Conservation (phyloP, 2,113 vertebrate genomes). For the Cebus imitator region DNA sequence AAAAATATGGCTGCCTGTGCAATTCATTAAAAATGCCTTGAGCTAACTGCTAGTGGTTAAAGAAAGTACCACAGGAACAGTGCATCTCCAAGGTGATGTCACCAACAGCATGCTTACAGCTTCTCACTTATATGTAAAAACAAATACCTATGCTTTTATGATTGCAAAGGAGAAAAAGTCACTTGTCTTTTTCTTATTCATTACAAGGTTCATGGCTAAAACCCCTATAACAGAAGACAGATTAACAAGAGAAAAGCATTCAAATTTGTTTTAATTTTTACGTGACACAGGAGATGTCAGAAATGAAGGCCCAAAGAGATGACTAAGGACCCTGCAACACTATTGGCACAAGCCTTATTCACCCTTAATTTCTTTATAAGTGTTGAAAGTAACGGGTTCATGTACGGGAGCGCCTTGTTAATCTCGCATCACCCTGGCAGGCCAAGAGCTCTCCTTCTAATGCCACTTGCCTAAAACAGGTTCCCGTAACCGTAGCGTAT, state of each 20-base stretch:
- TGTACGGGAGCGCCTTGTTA: too few species aligned
- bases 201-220: neutral
- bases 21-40: neutral
- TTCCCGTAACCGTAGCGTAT: too few species aligned
- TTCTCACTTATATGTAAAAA: neutral
- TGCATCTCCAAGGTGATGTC: neutral
- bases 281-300: neutral
- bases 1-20: neutral
- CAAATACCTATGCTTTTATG: neutral
- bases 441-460: too few species aligned
- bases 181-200: neutral
- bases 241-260: neutral
- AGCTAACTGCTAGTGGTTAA: neutral
- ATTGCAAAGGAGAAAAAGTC: neutral
- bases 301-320: neutral
- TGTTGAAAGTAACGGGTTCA: too few species aligned
- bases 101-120: neutral
- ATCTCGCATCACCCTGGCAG: too few species aligned
- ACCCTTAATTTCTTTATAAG: too few species aligned
- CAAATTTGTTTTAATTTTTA: neutral
- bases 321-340: too few species aligned
- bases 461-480: too few species aligned
- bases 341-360: too few species aligned
- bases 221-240: neutral
- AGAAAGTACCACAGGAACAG: neutral